These are phyloP conservation scores for Istiophorus platypterus DNA, from an alignment of 2,113 vertebrate species.

Conservation along the genomic window DNA sequence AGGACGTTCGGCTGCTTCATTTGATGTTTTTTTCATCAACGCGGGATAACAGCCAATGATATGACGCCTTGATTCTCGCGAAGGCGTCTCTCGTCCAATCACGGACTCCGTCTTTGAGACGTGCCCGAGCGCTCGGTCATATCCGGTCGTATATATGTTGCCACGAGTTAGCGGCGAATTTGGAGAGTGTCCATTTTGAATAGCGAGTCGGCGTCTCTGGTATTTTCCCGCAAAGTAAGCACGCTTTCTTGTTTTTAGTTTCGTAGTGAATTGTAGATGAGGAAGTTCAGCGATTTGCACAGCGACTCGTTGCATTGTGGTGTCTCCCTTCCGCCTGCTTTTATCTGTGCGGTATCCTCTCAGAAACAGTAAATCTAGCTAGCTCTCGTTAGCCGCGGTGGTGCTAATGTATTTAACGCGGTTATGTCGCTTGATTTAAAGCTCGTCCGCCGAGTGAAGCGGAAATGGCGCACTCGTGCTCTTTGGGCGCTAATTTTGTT, in stretches of 20 bases:
- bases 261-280: fast-evolving
- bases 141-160: conserved; percentile 82
- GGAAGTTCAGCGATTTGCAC: fast-evolving
- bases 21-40: conserved; percentile 15
- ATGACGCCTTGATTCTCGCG: fast-evolving
- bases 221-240: conserved; percentile 69
- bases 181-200: conserved; percentile 83
- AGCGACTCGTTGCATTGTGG: fast-evolving
- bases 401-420: conserved; percentile 29
- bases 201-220: conserved; percentile 62
- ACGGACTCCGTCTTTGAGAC: neutral
- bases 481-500: fast-evolving
- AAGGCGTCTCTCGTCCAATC: neutral
- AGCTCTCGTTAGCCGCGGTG: conserved; percentile 33
- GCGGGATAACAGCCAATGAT: conserved; percentile 30
- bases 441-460: fast-evolving
- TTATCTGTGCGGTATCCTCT: neutral
- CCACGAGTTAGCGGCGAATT: conserved; percentile 84
- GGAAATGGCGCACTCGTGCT: fast-evolving
- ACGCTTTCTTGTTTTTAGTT: neutral
- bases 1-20: neutral
- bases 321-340: fast-evolving
- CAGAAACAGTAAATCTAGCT: conserved; percentile 2
- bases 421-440: neutral
- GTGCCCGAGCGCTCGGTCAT: neutral